phyloP scores from a whole-genome alignment of 2,113 vertebrate species.

The Rana temporaria region DNA sequence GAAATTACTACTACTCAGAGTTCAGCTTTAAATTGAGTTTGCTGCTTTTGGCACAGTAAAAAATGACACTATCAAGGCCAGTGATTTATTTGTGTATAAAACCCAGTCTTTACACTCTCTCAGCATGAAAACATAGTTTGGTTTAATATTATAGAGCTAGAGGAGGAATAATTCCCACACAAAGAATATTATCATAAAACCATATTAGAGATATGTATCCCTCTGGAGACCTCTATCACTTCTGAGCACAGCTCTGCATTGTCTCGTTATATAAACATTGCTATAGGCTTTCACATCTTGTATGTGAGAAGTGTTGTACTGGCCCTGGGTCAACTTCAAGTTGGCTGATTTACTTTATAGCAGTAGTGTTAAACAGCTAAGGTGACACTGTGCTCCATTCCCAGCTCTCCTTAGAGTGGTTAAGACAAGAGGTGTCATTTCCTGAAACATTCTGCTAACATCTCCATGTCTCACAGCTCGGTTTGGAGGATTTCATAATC shows the following conservation, averaged over 20 bases:
- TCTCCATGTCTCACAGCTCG: not conserved
- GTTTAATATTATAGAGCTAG: not conserved
- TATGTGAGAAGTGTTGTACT: conserved; percentile 24
- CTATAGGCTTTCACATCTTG: conserved; percentile 13
- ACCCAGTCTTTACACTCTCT: not conserved
- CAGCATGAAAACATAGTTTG: not conserved
- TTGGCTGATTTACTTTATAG: conserved; percentile 9
- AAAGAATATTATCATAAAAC: not conserved
- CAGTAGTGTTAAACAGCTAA: conserved; percentile 28
- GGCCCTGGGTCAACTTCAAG: conserved; percentile 1
- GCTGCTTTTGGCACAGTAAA: conserved; percentile 13
- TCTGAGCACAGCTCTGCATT: conserved; percentile 2
- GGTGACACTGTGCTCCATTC: conserved; percentile 19
- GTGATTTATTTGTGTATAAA: conserved; percentile 1
- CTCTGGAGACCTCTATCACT: not conserved
- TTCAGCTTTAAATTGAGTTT: not conserved
- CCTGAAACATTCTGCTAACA: not conserved
- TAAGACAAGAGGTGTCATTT: conserved; percentile 7
- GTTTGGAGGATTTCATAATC: not conserved
- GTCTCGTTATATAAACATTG: conserved; percentile 18
- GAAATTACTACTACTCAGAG: too few species aligned
- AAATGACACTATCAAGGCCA: not conserved
- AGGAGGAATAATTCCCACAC: not conserved
- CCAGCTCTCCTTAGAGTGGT: not conserved
- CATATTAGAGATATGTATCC: not conserved